Evolutionary conservation across 2,113 vertebrate species (phyloP).

Genomic region (Coptodon bakossiorum): DNA sequence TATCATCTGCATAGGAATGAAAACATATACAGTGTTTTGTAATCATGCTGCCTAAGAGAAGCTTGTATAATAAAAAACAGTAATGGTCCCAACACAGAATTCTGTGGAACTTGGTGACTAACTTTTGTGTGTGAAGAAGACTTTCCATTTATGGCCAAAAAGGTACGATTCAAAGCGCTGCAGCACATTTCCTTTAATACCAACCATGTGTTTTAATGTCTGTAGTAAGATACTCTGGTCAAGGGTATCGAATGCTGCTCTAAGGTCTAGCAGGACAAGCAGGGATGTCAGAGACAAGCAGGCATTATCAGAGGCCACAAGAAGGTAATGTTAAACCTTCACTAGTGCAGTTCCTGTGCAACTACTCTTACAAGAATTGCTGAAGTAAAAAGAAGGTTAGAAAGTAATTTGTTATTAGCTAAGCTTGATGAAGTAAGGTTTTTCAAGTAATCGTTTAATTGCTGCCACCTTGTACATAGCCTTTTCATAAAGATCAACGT

Average conservation of each 20-base stretch:
- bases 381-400: background rate
- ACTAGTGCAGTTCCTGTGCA: background rate
- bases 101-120: background rate
- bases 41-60: background rate
- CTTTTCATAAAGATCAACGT: background rate
- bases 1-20: background rate
- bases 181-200: background rate
- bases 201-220: background rate
- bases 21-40: background rate
- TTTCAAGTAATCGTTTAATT: background rate
- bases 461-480: background rate
- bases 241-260: background rate
- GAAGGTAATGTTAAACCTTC: background rate
- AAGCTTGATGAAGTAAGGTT: background rate
- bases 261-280: background rate
- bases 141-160: background rate
- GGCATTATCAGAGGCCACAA: background rate
- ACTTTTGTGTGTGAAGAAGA: background rate
- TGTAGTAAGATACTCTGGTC: rapidly evolving
- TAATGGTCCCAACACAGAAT: background rate
- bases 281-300: background rate
- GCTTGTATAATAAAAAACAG: background rate
- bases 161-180: background rate
- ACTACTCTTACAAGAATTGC: rapidly evolving
- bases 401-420: background rate